Conservation (phyloP, 2,113 vertebrate genomes). For the Aramus guarauna region DNA sequence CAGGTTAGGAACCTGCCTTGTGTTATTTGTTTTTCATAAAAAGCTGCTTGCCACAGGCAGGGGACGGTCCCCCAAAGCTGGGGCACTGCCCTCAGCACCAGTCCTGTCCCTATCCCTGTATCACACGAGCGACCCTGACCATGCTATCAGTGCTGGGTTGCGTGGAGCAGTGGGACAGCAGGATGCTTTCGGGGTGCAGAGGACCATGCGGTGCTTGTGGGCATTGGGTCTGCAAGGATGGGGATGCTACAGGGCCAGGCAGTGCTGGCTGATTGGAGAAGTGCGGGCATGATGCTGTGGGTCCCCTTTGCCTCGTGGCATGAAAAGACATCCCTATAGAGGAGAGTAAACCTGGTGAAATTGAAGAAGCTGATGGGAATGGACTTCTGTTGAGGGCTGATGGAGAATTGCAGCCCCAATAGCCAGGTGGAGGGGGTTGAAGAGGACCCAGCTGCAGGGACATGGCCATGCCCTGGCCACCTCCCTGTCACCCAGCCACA, state of each 20-base stretch:
- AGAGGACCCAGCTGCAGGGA: not conserved
- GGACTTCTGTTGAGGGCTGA: fast-evolving
- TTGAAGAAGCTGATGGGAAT: fast-evolving
- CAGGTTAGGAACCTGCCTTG: fast-evolving
- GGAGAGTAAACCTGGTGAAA: fast-evolving
- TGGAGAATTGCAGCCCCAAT: fast-evolving
- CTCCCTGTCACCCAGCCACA: not conserved
- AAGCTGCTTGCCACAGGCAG: not conserved
- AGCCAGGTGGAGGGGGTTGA: no score
- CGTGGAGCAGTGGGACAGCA: fast-evolving
- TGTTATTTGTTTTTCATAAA: not conserved
- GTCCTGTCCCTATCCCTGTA: not conserved
- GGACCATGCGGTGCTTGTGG: not conserved
- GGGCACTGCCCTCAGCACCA: not conserved
- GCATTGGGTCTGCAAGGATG: no score
- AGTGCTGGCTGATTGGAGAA: not conserved
- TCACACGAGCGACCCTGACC: fast-evolving
- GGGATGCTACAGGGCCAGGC: not conserved
- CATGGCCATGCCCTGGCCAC: not conserved
- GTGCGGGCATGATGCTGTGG: fast-evolving
- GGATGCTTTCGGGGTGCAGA: not conserved
- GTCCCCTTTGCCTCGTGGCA: fast-evolving
- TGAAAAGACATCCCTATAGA: fast-evolving
- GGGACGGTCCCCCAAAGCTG: not conserved
- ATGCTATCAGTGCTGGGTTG: fast-evolving